Base-by-base conservation (phyloP, 2,113 vertebrate species). In the Motacilla tschutschensis region DNA sequence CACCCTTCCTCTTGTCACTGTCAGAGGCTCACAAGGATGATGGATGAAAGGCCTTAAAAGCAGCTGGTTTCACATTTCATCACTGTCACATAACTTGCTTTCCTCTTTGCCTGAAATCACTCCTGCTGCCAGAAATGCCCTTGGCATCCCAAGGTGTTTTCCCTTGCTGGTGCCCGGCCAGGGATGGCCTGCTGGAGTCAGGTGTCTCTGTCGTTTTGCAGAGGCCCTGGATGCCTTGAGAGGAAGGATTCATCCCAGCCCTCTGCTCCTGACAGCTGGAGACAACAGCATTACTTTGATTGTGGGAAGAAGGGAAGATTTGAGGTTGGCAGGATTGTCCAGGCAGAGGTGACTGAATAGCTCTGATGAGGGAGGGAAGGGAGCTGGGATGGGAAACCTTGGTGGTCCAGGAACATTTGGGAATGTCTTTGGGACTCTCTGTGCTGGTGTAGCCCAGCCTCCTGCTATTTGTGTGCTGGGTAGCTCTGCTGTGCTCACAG, bases 21-120 rank as follows among this genome's bases (percentile, higher is more conserved):
- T 89, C 65, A 90, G 20, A 55, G 76, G 53, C 76, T 92, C 72
- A 55, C 82, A 74, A 79, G 79, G 76, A 89, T 95, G 93, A 95
- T 87, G 72, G 93, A 95, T 95, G 89, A 83, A 92, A 92, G 79
- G 36, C 93, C 89, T 92, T 90, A 87, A 77, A 90, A 94, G 89
- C 76, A 87, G 60, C 79, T 87, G 85, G 51, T 85, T 95, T 94
- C 91, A 83, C 76, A 46, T 90, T 95, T 87, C 64, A 89, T 94
- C 91, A 92, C 35, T 90, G 94, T 92, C 91, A 90, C 44, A 66
- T 55, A 87, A 66, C 70, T 90, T 4, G 11, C 69, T 92, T 73
- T 73, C 65, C 76, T 85, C 64, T 80, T 77, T 67, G 55, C 48
- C 80, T 71, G 83, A 83, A 85, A 67, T 73, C 0, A 0, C 47